Conservation (phyloP, 2,113 vertebrate genomes). For the Lota lota region DNA sequence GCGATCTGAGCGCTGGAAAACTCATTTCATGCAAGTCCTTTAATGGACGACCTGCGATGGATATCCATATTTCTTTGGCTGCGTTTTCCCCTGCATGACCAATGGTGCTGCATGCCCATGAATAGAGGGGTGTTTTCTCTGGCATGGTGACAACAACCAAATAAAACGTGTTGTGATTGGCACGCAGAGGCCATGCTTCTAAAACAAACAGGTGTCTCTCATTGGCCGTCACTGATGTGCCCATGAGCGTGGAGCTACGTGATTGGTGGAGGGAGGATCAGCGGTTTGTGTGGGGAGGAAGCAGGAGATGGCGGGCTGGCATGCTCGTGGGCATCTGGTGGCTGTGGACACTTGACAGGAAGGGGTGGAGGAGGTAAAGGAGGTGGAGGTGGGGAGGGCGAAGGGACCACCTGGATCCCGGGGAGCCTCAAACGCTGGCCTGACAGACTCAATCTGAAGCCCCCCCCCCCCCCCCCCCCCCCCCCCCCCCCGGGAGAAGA, state of each 20-base stretch:
- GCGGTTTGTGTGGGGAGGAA: conserved; percentile 1
- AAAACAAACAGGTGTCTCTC: conserved; percentile 62
- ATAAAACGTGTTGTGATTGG: conserved; percentile 71
- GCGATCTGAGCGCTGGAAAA: conserved; percentile 50
- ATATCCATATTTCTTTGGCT: conserved; percentile 53
- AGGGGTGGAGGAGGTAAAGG: conserved; percentile 1
- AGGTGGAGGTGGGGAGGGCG: background rate
- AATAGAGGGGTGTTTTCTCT: conserved; percentile 58
- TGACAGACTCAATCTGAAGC: conserved; percentile 61
- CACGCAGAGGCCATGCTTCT: conserved; percentile 17
- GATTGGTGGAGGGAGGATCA: conserved; percentile 50
- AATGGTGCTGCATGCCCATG: conserved; percentile 27
- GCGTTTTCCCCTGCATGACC: conserved; percentile 21
- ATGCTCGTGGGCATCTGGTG: conserved; percentile 41
- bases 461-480: background rate
- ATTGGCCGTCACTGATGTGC: conserved; percentile 61
- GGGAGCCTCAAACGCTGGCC: conserved; percentile 53
- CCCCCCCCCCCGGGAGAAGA: background rate
- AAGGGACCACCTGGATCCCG: conserved; percentile 60
- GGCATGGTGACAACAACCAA: conserved; percentile 54
- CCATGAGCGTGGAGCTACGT: conserved; percentile 31
- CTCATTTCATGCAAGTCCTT: conserved; percentile 40
- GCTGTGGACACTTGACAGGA: conserved; percentile 14
- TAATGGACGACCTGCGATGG: conserved; percentile 20
- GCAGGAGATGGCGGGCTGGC: conserved; percentile 39